Percentiles rank a stretch among this genome's conserved stretches.
These are phyloP conservation scores for Neogobius melanostomus DNA, from an alignment of 2,113 vertebrate species.

Conservation along the genomic window DNA sequence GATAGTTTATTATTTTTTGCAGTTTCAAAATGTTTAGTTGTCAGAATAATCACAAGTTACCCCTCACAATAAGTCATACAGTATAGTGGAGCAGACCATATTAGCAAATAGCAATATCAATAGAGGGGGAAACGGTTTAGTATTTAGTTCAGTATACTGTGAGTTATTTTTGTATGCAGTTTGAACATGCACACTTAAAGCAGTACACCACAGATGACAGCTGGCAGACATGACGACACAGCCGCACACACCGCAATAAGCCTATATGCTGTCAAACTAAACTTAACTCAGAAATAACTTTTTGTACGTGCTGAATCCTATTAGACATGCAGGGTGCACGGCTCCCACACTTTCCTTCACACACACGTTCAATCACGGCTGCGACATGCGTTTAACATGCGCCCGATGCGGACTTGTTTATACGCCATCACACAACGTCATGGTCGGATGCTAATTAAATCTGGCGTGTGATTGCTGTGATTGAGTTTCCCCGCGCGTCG, in stretches of 20 bases:
- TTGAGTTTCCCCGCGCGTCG: slow-evolving; percentile 24
- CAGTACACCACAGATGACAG: not conserved
- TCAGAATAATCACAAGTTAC: too few relatives aligned
- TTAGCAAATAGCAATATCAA: too few relatives aligned
- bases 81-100: too few relatives aligned
- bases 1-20: too few relatives aligned
- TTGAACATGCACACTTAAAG: not conserved
- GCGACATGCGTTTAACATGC: slow-evolving; percentile 15
- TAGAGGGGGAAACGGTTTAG: too few relatives aligned
- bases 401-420: slow-evolving; percentile 23
- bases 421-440: slow-evolving; percentile 20
- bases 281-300: not conserved
- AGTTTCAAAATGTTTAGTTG: too few relatives aligned
- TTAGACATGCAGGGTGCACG: not conserved
- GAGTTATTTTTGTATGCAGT: not conserved
- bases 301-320: too few relatives aligned
- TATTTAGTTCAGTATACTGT: not conserved
- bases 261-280: not conserved
- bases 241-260: not conserved
- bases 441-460: slow-evolving; percentile 39
- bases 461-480: slow-evolving; percentile 35
- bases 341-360: not conserved
- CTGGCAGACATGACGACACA: not conserved
- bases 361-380: not conserved
- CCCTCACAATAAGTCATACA: too few relatives aligned